Evolutionary conservation across 2,113 vertebrate genomes (phyloP).

Genomic region (Elephas maximus): DNA sequence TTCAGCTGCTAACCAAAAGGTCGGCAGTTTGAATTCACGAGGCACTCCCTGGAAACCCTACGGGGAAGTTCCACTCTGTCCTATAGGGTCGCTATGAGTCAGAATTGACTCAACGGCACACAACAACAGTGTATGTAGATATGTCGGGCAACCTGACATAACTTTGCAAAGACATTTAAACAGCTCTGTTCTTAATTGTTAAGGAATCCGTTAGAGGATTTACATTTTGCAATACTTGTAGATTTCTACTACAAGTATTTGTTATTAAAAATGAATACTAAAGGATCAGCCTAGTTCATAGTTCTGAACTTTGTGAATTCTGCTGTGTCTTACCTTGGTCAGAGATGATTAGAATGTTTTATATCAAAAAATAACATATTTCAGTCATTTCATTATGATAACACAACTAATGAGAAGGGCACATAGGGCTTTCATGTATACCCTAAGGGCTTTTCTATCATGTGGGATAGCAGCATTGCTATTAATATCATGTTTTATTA

Average conservation of each 20-base stretch:
- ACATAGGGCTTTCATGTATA: not conserved
- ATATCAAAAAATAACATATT: not conserved
- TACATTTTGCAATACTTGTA: constrained; percentile 48
- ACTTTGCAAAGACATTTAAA: constrained; percentile 72
- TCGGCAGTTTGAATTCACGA: too few relatives aligned
- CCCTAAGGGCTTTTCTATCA: not conserved
- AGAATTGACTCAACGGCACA: too few relatives aligned
- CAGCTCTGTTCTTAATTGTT: constrained; percentile 69
- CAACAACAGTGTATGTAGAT: constrained; percentile 51
- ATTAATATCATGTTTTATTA: not conserved
- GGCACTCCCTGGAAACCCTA: too few relatives aligned
- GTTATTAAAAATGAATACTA: constrained; percentile 45
- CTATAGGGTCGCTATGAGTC: too few relatives aligned
- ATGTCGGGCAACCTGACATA: constrained; percentile 83
- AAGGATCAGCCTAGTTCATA: not conserved
- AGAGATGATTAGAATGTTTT: not conserved
- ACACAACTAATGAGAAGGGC: not conserved
- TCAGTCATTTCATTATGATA: not conserved
- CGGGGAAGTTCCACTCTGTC: too few relatives aligned
- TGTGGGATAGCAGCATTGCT: not conserved
- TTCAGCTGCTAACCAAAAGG: too few relatives aligned
- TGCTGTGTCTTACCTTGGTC: not conserved
- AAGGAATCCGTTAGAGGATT: constrained; percentile 73
- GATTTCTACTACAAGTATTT: constrained; percentile 6
- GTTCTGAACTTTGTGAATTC: constrained; percentile 37